Conservation (phyloP, 1,140 invertebrate genomes). For the Triops cancriformis region DNA sequence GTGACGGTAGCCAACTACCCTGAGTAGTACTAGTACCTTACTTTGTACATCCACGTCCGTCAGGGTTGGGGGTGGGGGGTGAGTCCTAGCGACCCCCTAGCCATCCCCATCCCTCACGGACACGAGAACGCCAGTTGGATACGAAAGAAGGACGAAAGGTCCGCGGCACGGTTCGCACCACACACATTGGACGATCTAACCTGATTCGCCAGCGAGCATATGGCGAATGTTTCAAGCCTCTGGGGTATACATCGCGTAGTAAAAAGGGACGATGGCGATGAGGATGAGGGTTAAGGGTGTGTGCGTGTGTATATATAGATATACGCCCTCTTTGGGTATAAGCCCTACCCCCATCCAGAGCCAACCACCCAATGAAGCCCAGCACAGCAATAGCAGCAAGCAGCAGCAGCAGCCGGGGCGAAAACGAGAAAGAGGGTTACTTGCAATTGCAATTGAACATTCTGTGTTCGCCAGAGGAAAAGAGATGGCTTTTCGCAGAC, state of each 20-base stretch:
- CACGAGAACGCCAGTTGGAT: not conserved
- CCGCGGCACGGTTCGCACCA: not conserved
- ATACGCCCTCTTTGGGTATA: not conserved
- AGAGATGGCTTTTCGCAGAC: not conserved
- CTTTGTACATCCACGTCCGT: no score
- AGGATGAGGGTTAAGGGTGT: slow-evolving; percentile 12
- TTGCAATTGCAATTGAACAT: slow-evolving; percentile 14
- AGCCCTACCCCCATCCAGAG: not conserved
- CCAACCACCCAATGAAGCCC: no score
- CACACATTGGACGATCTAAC: slow-evolving; percentile 1
- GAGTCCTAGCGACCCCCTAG: not conserved
- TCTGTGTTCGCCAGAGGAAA: not conserved
- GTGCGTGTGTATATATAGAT: not conserved
- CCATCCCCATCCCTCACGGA: not conserved
- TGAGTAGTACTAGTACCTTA: no score
- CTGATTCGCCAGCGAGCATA: slow-evolving; percentile 1
- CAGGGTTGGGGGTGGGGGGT: not conserved
- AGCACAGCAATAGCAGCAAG: not conserved
- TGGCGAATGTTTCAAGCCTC: not conserved
- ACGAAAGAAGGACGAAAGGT: not conserved
- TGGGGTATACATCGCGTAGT: slow-evolving; percentile 13
- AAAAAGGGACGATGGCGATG: slow-evolving; percentile 4
- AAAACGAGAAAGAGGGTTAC: slow-evolving; percentile 9
- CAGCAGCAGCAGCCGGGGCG: slow-evolving; percentile 1
- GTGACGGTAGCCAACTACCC: no score